Evolutionary conservation across 1,140 invertebrate genomes (phyloP).

Genomic region (Lutraria rhynchaena): DNA sequence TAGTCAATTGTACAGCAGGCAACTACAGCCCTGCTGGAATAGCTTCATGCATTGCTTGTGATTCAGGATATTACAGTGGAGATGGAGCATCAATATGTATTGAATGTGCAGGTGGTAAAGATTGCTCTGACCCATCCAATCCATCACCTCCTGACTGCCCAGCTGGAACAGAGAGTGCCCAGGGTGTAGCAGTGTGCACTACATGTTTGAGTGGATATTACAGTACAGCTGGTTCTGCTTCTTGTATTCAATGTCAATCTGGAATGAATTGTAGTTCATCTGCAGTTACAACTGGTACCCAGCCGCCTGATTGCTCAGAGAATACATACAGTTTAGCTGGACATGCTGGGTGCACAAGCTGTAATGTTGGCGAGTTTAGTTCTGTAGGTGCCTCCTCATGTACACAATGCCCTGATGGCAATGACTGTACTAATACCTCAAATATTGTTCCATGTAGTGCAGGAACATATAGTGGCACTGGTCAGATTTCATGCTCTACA

Average conservation of each 20-base stretch:
- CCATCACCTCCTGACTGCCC: conserved; percentile 31
- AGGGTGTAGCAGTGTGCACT: conserved; percentile 24
- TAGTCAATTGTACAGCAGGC: conserved; percentile 66
- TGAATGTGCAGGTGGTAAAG: conserved; percentile 52
- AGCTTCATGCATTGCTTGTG: conserved; percentile 64
- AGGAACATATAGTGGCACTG: conserved; percentile 64
- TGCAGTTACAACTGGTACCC: conserved; percentile 20
- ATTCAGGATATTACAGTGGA: conserved; percentile 60
- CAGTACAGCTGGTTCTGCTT: conserved; percentile 29
- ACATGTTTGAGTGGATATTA: conserved; percentile 63
- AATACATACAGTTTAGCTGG: conserved; percentile 63
- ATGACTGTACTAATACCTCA: conserved; percentile 52
- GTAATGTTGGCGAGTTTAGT: conserved; percentile 63
- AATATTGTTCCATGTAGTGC: conserved; percentile 65
- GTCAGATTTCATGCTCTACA: conserved; percentile 54
- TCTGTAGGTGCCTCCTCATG: conserved; percentile 56
- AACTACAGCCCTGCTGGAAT: conserved; percentile 65
- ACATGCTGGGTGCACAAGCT: conserved; percentile 60
- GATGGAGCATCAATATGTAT: conserved; percentile 45
- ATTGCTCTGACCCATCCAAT: conserved; percentile 18
- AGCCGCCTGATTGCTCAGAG: conserved; percentile 48
- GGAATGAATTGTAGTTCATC: conserved; percentile 42
- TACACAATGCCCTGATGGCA: conserved; percentile 63
- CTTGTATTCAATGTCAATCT: conserved; percentile 49
- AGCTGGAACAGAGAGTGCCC: conserved; percentile 58